These are phyloP conservation scores for Tillus elongatus DNA, from an alignment of 2,888 invertebrate genomes.

Conservation along the genomic window DNA sequence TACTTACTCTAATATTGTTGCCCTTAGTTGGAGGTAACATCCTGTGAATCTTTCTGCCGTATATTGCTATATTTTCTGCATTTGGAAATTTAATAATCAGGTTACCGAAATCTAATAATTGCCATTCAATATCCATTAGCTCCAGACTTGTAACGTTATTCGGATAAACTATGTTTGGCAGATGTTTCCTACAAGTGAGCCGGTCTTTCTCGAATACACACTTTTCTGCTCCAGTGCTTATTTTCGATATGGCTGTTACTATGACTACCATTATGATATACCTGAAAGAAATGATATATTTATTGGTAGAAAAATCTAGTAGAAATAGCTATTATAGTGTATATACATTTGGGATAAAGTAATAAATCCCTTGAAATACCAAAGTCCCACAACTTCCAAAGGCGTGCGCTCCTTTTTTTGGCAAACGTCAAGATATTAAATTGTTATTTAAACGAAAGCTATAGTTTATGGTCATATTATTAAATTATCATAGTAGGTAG, in stretches of 20 bases:
- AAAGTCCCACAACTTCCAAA: too few species aligned
- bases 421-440: too few species aligned
- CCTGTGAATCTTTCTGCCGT: slow-evolving; percentile 21
- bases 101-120: slow-evolving; percentile 19
- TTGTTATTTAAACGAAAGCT: too few species aligned
- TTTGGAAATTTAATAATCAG: slow-evolving; percentile 21
- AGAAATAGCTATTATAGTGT: too few species aligned
- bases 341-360: too few species aligned
- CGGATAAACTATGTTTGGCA: slow-evolving; percentile 13
- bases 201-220: slow-evolving; percentile 11
- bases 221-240: slow-evolving; percentile 8
- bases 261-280: slow-evolving; percentile 7
- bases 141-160: slow-evolving; percentile 12
- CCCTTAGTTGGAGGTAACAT: slow-evolving; percentile 18
- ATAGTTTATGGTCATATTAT: too few species aligned
- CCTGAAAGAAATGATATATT: too few species aligned
- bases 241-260: slow-evolving; percentile 5
- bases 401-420: too few species aligned
- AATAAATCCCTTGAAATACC: too few species aligned
- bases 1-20: slow-evolving; percentile 20
- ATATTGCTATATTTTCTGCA: slow-evolving; percentile 20
- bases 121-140: slow-evolving; percentile 15
- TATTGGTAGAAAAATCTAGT: too few species aligned
- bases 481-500: too few species aligned
- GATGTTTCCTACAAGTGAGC: slow-evolving; percentile 10